Conservation (phyloP, 2,888 invertebrate species). For the Drosophila ochracea region DNA sequence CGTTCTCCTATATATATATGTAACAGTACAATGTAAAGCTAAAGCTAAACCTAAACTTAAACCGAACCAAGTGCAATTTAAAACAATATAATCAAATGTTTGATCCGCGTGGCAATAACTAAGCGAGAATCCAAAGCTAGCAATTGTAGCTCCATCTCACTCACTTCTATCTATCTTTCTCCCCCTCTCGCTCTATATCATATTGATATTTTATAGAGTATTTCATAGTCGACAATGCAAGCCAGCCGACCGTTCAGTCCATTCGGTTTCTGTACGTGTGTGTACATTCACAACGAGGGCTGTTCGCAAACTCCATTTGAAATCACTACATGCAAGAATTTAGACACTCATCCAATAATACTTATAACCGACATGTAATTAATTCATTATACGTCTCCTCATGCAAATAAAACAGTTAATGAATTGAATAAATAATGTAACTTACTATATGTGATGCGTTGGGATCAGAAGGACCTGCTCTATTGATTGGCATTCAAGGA, state of each 20-base stretch:
- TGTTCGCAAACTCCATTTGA: constrained; percentile 16
- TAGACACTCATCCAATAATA: constrained; percentile 28
- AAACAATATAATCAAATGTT: constrained; percentile 48
- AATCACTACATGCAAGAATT: constrained; percentile 30
- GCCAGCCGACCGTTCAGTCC: constrained; percentile 24
- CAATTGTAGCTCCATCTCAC: constrained; percentile 33
- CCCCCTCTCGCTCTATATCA: constrained; percentile 22
- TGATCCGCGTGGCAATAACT: constrained; percentile 34
- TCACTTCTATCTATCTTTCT: constrained; percentile 2
- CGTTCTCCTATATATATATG: constrained; percentile 16
- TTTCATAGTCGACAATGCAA: constrained; percentile 19
- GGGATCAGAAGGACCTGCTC: background rate
- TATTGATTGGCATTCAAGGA: background rate
- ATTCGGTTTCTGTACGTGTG: constrained; percentile 35
- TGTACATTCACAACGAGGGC: constrained; percentile 22
- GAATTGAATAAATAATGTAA: constrained; percentile 40
- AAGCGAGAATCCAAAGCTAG: constrained; percentile 32
- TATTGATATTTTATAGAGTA: constrained; percentile 32
- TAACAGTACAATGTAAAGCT: constrained; percentile 53
- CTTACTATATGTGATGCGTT: background rate
- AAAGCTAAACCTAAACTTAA: constrained; percentile 45
- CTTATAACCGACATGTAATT: constrained; percentile 42
- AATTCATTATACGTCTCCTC: constrained; percentile 35
- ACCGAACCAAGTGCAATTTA: constrained; percentile 74
- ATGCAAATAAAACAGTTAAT: constrained; percentile 38